Conservation (phyloP, 2,113 vertebrate species). For the Dasyprocta punctata region DNA sequence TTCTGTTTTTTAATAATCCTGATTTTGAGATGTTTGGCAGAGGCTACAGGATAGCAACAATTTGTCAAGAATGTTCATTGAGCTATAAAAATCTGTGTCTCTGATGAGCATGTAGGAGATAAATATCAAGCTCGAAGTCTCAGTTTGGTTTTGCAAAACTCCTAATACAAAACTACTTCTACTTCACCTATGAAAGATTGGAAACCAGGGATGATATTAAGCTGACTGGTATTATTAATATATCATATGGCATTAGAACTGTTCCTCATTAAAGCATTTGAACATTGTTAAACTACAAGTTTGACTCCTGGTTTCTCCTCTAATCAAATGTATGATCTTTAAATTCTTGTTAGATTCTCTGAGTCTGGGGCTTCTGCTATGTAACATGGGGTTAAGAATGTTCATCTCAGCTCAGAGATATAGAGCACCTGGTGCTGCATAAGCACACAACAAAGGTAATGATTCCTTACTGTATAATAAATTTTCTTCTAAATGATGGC, state of each 20-base stretch:
- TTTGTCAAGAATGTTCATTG: conserved; percentile 47
- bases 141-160: conserved; percentile 8
- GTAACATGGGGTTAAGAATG: neutral
- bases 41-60: conserved; percentile 36
- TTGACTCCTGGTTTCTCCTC: neutral
- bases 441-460: neutral
- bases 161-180: neutral
- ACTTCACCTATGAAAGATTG: neutral
- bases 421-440: neutral
- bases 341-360: conserved; percentile 1
- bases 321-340: neutral
- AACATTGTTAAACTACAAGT: neutral
- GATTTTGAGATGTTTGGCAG: conserved; percentile 41
- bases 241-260: neutral
- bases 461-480: neutral
- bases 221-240: neutral
- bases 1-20: conserved; percentile 60
- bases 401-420: neutral
- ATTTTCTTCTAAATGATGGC: neutral
- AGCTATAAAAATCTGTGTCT: neutral
- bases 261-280: neutral
- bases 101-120: neutral
- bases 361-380: neutral
- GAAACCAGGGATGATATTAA: neutral
- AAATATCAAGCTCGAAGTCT: neutral